Percentiles rank a stretch among this genome's conserved stretches.
These are phyloP conservation scores for Antennarius striatus DNA, from an alignment of 2,113 vertebrate genomes.

Conservation along the genomic window DNA sequence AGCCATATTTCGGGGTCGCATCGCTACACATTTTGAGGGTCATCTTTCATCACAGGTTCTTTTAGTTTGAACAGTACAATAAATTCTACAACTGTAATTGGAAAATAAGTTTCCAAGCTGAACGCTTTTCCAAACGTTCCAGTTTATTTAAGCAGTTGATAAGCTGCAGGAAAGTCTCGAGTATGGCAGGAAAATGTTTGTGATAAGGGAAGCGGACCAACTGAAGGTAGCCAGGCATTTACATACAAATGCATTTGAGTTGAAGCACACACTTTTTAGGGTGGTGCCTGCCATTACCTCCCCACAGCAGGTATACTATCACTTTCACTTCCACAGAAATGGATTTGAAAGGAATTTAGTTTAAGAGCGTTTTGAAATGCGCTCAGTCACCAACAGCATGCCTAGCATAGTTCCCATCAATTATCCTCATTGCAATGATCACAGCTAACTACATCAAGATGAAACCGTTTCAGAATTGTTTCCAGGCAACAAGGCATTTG, in stretches of 20 bases:
- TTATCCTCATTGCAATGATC: too few relatives aligned
- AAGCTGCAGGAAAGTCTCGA: slow-evolving; percentile 6
- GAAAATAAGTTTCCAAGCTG: neutral
- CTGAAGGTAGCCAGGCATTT: slow-evolving; percentile 19
- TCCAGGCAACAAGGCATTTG: too few relatives aligned
- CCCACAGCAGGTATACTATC: slow-evolving; percentile 30
- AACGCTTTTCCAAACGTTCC: neutral
- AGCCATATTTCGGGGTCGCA: neutral
- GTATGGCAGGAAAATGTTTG: neutral
- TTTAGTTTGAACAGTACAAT: neutral
- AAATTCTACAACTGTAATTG: neutral
- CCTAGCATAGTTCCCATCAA: too few relatives aligned
- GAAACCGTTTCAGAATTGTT: too few relatives aligned
- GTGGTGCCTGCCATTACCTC: slow-evolving; percentile 32
- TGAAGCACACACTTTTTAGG: slow-evolving; percentile 17
- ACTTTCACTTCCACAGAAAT: slow-evolving; percentile 6
- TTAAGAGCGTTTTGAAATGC: too few relatives aligned
- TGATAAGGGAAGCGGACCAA: neutral
- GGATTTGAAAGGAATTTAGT: slow-evolving; percentile 8
- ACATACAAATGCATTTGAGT: slow-evolving; percentile 44
- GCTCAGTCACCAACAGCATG: too few relatives aligned
- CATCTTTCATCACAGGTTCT: neutral
- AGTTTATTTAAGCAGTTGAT: slow-evolving; percentile 6
- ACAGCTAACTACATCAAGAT: too few relatives aligned
- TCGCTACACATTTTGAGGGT: too few relatives aligned